Base-by-base conservation (phyloP, 23 tunicate genomes). In the Pegea sp. region DNA sequence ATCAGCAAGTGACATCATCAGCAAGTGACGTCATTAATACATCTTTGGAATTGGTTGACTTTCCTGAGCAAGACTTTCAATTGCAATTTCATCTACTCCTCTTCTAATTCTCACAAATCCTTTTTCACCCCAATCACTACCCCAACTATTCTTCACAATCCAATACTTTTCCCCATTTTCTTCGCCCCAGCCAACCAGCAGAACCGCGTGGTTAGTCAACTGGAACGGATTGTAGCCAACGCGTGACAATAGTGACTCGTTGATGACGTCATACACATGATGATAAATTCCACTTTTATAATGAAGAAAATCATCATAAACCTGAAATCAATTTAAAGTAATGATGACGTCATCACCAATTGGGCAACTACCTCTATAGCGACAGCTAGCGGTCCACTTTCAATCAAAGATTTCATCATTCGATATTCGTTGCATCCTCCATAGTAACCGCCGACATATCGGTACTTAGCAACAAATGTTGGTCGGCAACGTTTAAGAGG, bases 111-210 rank as follows among this genome's bases (percentile, higher is more conserved):
- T 53, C 49, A 84, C 71, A 48, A 49, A 84, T 43, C 95, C 95
- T 28, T 73, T 62, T 34, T 84, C 95, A 30, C 95, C 95, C 95
- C 95, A 84, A 1, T 51, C 62, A 24, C 64, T 58, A 18, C 95
- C 95, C 95, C 95, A 84, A 58, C 84, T 73, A 58, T 84, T 84
- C 71, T 84, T 84, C 26, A 84, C 84, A 29, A 74, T 84, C 95
- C 95, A 84, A 53, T 51, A 84, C 44, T 84, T 73, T 57, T 84
- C 95, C 3, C 84, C 84, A 11, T 51, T 18, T 53, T 84, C 95
- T 2, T 68, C 76, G 13, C 95, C 95, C 30, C 65, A 84, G 18
- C 95, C 95, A 29, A 84, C 95, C 26, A 84, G 63, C 28, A 84
- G 63, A 24, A 84, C 95, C 0, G 95, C 95, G 71, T 84, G 95